Base-by-base conservation (phyloP, 1,140 invertebrate genomes). In the Telenomus remus region DNA sequence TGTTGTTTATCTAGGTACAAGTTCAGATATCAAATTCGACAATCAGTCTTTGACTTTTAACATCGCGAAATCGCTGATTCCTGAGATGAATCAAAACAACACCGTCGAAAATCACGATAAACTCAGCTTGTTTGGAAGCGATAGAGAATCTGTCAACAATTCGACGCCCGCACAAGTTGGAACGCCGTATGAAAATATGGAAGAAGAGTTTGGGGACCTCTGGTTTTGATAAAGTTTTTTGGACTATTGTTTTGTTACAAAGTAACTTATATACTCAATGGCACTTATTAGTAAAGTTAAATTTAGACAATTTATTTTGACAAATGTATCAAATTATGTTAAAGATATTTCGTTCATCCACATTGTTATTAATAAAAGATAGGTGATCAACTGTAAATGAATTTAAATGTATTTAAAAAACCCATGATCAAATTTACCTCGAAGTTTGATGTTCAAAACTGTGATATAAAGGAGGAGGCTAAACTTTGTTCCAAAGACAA, bases 191-290 rank as follows among this genome's bases (percentile, higher is more conserved):
- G 47, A 74, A n/a, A 72, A 84, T 65, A 81, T 82, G 0, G 87
- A 90, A 19, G 88, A 89, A 42, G 88, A 89, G 6, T 27, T 27
- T 44, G 89, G 86, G 3, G 89, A 86, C 65, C 76, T 91, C 12
- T 91, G 89, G 89, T 91, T 91, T 68, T 91, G 87, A 87, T 73
- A 11, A 10, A 12, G 35, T 44, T 13, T 7, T 13, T 12, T 39
- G 4, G 6, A 43, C 6, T 43, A n/a, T 68, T 43, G 12, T 33
- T 46, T 7, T 54, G 19, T 44, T 15, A 16, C 6, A 10, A 35
- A 6, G 34, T 6, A 35, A 35, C 10, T 35, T n/a, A n/a, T n/a
- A n/a, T 35, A 35, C 34, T 35, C 34, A 10, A 35, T 35, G 10
- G 34, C 34, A 35, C 5, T 10, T 35, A 35, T 35, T 35, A 35